These are phyloP conservation scores for Loripinus fragilis DNA, from an alignment of 2,888 invertebrate species.

Conservation along the genomic window DNA sequence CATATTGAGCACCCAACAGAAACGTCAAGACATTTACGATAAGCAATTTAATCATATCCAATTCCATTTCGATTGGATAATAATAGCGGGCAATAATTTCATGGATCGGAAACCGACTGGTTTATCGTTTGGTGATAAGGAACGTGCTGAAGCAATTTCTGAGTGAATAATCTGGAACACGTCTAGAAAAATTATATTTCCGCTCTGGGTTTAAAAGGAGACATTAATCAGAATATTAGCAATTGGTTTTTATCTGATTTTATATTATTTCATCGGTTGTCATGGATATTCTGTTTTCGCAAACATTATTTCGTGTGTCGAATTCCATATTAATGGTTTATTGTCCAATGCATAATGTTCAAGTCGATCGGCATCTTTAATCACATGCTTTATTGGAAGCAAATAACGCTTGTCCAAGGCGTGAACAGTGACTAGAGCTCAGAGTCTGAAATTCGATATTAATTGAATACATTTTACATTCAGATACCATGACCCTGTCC, in stretches of 20 bases:
- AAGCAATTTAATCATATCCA: constrained; percentile 16
- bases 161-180: background rate
- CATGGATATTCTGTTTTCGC: too few relatives aligned
- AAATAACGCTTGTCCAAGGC: too few relatives aligned
- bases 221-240: background rate
- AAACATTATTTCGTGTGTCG: too few relatives aligned
- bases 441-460: too few relatives aligned
- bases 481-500: too few relatives aligned
- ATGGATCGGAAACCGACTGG: constrained; percentile 14
- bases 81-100: constrained; percentile 17
- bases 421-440: too few relatives aligned
- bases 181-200: constrained; percentile 8
- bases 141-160: constrained; percentile 28
- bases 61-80: constrained; percentile 15
- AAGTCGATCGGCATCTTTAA: too few relatives aligned
- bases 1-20: constrained; percentile 1
- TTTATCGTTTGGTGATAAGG: constrained; percentile 25
- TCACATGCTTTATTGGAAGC: too few relatives aligned
- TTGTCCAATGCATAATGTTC: too few relatives aligned
- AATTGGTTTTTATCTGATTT: background rate
- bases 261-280: too few relatives aligned
- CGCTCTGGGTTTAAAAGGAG: background rate
- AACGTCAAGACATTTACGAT: constrained; percentile 9
- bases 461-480: too few relatives aligned
- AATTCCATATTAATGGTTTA: too few relatives aligned